A percentile compares a stretch with the other conserved stretches of the same genome.
Conservation (phyloP, 1,140 invertebrate species). For the Trypoxylus dichotomus region DNA sequence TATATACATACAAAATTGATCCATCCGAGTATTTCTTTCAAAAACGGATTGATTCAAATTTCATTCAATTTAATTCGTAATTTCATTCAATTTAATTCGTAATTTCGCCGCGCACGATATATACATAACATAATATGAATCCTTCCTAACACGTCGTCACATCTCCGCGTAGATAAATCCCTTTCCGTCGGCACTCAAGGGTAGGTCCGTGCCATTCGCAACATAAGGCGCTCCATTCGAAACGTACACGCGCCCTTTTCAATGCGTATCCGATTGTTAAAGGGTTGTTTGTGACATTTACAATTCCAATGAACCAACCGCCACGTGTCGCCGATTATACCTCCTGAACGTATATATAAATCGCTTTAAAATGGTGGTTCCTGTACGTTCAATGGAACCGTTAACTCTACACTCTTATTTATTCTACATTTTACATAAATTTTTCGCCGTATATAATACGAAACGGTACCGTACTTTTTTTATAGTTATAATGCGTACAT, state of each 20-base stretch:
- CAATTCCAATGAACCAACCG: slow-evolving; percentile 42
- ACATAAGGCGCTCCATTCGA: slow-evolving; percentile 19
- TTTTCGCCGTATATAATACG: not conserved
- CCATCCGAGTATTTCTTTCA: too few species aligned
- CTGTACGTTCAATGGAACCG: not conserved
- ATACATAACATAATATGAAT: too few species aligned
- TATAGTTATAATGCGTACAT: too few species aligned
- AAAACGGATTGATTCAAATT: too few species aligned
- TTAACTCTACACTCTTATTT: slow-evolving; percentile 14
- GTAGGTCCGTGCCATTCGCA: slow-evolving; percentile 24
- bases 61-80: too few species aligned
- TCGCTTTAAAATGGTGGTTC: slow-evolving; percentile 36
- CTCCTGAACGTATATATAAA: slow-evolving; percentile 34
- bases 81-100: too few species aligned
- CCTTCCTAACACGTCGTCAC: not conserved
- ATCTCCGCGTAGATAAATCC: not conserved
- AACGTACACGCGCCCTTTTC: slow-evolving; percentile 37
- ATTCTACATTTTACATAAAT: slow-evolving; percentile 9
- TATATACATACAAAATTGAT: too few species aligned
- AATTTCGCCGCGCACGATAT: too few species aligned
- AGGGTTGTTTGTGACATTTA: slow-evolving; percentile 44
- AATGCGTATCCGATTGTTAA: slow-evolving; percentile 40
- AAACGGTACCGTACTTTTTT: not conserved
- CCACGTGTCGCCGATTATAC: slow-evolving; percentile 40
- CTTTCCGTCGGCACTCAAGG: not conserved